A percentile compares a stretch with the other conserved stretches of the same genome.
Conservation (phyloP, 2,888 invertebrate species). For the Pachliopta kotzebuea region DNA sequence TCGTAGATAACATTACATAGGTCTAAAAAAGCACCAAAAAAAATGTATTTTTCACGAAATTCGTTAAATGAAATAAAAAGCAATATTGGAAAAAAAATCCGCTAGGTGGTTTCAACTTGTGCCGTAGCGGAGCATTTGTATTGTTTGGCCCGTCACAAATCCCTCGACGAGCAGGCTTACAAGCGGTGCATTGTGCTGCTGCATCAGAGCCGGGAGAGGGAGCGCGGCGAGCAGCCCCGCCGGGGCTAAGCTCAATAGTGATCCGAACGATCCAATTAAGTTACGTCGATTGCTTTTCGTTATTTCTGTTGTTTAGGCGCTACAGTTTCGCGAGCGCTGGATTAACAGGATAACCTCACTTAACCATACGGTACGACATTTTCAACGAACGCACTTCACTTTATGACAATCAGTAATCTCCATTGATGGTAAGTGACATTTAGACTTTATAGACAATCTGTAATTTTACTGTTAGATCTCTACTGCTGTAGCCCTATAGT, state of each 20-base stretch:
- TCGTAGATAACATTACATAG: too few species aligned
- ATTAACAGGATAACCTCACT: not conserved
- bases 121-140: constrained; percentile 37
- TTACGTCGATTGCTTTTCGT: constrained; percentile 30
- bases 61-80: too few species aligned
- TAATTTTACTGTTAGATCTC: too few species aligned
- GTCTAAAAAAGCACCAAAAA: too few species aligned
- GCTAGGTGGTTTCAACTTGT: constrained; percentile 32
- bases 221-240: constrained; percentile 34
- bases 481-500: too few species aligned
- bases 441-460: too few species aligned
- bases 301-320: constrained; percentile 18
- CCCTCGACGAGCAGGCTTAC: constrained; percentile 52
- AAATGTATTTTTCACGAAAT: too few species aligned
- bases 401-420: too few species aligned
- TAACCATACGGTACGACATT: too few species aligned
- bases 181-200: constrained; percentile 53
- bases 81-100: constrained; percentile 9
- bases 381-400: too few species aligned
- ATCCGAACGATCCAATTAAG: constrained; percentile 30
- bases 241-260: constrained; percentile 29
- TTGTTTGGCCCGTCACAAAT: constrained; percentile 58
- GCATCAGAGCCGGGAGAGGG: constrained; percentile 43
- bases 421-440: too few species aligned
- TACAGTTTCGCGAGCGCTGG: not conserved